These are phyloP conservation scores for Gasterosteus aculeatus DNA, from an alignment of 2,113 vertebrate species.

Conservation along the genomic window DNA sequence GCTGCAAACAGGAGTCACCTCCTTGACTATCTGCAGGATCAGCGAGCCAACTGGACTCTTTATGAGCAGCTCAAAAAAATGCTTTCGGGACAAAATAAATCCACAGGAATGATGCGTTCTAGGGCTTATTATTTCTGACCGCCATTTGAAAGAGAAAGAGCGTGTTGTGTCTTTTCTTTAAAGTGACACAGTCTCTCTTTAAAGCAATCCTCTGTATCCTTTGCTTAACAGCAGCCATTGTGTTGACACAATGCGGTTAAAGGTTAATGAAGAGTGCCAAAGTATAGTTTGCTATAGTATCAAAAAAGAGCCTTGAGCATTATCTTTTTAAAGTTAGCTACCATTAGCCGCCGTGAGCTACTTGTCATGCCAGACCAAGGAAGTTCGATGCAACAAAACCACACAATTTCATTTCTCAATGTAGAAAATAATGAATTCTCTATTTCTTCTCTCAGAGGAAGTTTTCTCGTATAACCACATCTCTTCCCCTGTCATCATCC, in stretches of 20 bases:
- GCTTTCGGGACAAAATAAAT: slow-evolving; percentile 8
- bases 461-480: neutral
- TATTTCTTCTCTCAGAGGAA: neutral
- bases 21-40: slow-evolving; percentile 40
- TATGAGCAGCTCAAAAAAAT: slow-evolving; percentile 48
- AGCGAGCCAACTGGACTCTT: slow-evolving; percentile 45
- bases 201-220: neutral
- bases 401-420: neutral
- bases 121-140: neutral
- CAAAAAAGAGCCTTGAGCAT: neutral
- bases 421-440: neutral
- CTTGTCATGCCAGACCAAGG: neutral
- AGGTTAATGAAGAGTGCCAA: neutral
- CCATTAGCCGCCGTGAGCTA: neutral
- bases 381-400: neutral
- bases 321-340: neutral
- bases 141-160: neutral
- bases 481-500: too few relatives aligned
- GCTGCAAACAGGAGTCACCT: slow-evolving; percentile 64
- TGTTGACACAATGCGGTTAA: too few relatives aligned
- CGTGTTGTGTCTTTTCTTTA: neutral
- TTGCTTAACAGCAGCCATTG: too few relatives aligned
- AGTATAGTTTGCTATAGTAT: too few relatives aligned
- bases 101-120: neutral
- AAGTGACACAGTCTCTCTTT: neutral